phyloP scores from a whole-genome alignment of 2,888 invertebrate species.

The Autographa pulchrina region DNA sequence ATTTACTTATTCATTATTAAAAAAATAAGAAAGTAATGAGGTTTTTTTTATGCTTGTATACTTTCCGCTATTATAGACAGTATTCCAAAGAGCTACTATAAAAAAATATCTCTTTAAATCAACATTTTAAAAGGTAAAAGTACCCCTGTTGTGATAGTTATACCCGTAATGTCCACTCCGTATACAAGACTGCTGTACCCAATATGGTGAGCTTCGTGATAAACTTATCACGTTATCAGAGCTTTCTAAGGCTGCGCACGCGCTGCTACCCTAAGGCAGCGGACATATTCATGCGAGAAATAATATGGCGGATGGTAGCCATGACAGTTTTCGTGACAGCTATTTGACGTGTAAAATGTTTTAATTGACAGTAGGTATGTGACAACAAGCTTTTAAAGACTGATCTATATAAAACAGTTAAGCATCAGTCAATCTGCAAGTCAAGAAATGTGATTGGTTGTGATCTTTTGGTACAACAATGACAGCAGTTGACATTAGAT shows the following conservation, averaged over 20 bases:
- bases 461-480: no score
- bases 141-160: constrained; percentile 35
- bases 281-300: constrained; percentile 10
- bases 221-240: constrained; percentile 68
- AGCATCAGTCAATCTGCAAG: no score
- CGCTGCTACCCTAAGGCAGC: constrained; percentile 43
- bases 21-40: no score
- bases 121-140: constrained; percentile 29
- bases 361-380: not conserved
- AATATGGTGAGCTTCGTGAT: constrained; percentile 70
- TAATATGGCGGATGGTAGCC: not conserved
- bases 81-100: no score
- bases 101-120: no score
- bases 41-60: no score
- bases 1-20: no score
- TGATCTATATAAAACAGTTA: no score
- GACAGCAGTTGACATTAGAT: no score
- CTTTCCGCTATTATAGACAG: no score
- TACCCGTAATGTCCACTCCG: constrained; percentile 44
- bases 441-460: no score
- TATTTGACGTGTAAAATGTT: not conserved
- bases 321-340: not conserved
- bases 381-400: no score
- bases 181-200: constrained; percentile 52
- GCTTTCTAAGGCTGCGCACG: constrained; percentile 67